Percentiles rank a stretch among this genome's conserved stretches.
Evolutionary conservation across 2,113 vertebrate species (phyloP).

Genomic region (Himantopus leucocephalus): DNA sequence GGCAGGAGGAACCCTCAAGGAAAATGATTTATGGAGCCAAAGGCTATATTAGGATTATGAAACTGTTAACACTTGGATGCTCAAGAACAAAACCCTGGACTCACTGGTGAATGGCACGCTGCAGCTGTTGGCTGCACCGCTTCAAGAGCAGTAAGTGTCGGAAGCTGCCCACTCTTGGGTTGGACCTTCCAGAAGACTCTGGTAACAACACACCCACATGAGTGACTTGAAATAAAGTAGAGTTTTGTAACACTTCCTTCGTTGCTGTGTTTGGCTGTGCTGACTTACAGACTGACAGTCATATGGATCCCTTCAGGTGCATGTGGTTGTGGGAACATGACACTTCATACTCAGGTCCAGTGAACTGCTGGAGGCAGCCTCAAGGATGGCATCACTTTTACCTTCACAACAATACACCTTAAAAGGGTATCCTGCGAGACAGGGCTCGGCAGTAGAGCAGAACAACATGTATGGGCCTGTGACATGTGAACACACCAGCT

Average conservation of each 20-base stretch:
- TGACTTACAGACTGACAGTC: neutral
- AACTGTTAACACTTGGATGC: neutral
- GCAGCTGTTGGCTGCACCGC: neutral
- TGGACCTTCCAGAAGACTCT: neutral
- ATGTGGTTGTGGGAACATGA: neutral
- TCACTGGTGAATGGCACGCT: fast-evolving
- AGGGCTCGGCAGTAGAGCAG: neutral
- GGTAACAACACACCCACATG: neutral
- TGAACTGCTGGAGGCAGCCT: neutral
- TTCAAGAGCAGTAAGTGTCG: neutral
- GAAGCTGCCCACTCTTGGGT: neutral
- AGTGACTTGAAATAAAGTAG: neutral
- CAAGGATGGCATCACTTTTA: neutral
- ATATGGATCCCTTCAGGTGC: neutral
- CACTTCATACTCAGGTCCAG: neutral
- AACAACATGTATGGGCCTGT: fast-evolving
- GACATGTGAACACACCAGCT: neutral
- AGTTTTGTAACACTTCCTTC: neutral
- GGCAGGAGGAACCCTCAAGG: neutral
- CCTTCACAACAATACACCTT: neutral
- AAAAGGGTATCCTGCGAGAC: neutral
- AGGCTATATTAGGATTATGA: neutral
- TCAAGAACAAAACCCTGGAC: neutral
- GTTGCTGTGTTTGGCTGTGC: neutral
- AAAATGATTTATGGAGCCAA: neutral